A percentile compares a stretch with the other conserved stretches of the same genome.
Evolutionary conservation across 2,888 invertebrate species (phyloP).

Genomic region (Nycteola revayana): DNA sequence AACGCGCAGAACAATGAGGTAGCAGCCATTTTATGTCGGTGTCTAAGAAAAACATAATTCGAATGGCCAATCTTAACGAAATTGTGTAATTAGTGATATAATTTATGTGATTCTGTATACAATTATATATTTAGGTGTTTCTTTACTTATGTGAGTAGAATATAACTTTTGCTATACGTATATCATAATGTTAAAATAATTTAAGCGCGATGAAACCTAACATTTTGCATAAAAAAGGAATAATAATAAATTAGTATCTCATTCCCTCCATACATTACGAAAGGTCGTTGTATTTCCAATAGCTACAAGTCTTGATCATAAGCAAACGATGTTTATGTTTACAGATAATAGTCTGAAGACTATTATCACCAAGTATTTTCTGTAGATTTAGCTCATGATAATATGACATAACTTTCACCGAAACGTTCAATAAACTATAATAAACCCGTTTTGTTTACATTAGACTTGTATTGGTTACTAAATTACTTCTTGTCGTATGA

Average conservation of each 20-base stretch:
- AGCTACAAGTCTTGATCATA: slow-evolving; percentile 43
- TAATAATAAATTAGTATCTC: slow-evolving; percentile 61
- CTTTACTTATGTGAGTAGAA: slow-evolving; percentile 77
- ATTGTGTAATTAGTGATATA: slow-evolving; percentile 82
- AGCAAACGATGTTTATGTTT: slow-evolving; percentile 53
- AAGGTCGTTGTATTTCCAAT: slow-evolving; percentile 55
- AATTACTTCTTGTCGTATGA: slow-evolving; percentile 66
- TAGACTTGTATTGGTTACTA: slow-evolving; percentile 59
- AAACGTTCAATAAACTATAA: slow-evolving; percentile 48
- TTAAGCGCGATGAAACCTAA: slow-evolving; percentile 67
- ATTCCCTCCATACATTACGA: slow-evolving; percentile 53
- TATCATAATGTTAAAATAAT: slow-evolving; percentile 50
- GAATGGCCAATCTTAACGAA: slow-evolving; percentile 82
- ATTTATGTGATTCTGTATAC: slow-evolving; percentile 80
- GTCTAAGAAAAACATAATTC: slow-evolving; percentile 82
- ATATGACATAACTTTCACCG: slow-evolving; percentile 79
- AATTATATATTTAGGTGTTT: slow-evolving; percentile 73
- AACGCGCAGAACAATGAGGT: slow-evolving; percentile 83
- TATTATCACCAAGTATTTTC: slow-evolving; percentile 53
- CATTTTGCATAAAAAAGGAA: slow-evolving; percentile 57
- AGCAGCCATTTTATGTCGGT: slow-evolving; percentile 83
- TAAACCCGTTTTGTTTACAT: slow-evolving; percentile 70
- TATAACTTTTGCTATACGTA: slow-evolving; percentile 65
- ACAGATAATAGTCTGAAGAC: slow-evolving; percentile 46
- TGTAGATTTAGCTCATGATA: slow-evolving; percentile 54